These are phyloP conservation scores for Achatina immaculata DNA, from an alignment of 1,140 invertebrate species.

Conservation along the genomic window DNA sequence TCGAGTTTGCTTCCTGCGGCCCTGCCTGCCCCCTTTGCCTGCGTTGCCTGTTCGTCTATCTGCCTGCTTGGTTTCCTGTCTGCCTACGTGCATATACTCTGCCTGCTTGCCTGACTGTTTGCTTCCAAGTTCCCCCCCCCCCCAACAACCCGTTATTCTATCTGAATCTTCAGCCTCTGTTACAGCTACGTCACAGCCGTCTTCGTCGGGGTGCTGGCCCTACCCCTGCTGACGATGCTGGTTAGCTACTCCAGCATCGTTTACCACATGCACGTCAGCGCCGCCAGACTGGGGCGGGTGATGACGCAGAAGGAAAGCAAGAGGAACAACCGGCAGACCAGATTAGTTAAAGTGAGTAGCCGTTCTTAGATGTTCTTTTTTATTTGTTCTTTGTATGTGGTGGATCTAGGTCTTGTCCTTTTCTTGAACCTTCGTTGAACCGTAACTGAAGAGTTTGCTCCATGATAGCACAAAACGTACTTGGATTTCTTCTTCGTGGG, in stretches of 20 bases:
- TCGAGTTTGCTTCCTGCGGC: too few relatives aligned
- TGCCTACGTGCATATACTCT: too few relatives aligned
- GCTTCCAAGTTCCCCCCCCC: too few relatives aligned
- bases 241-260: not conserved
- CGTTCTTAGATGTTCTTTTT: not conserved
- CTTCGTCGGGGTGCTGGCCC: not conserved
- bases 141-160: too few relatives aligned
- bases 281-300: not conserved
- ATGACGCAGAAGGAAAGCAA: not conserved
- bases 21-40: too few relatives aligned
- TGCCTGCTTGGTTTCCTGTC: too few relatives aligned
- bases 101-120: too few relatives aligned
- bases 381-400: not conserved
- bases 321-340: not conserved
- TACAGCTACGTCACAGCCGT: conserved; percentile 13
- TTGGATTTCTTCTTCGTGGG: not conserved
- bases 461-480: not conserved
- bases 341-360: conserved; percentile 15
- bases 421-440: not conserved
- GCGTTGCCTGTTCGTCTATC: too few relatives aligned
- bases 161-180: too few relatives aligned
- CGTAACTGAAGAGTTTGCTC: not conserved
- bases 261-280: conserved; percentile 1
- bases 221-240: conserved; percentile 12
- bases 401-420: not conserved